Percentiles rank a stretch among this genome's conserved stretches.
These are phyloP conservation scores for Gasterosteus aculeatus DNA, from an alignment of 2,113 vertebrate species.

Conservation along the genomic window DNA sequence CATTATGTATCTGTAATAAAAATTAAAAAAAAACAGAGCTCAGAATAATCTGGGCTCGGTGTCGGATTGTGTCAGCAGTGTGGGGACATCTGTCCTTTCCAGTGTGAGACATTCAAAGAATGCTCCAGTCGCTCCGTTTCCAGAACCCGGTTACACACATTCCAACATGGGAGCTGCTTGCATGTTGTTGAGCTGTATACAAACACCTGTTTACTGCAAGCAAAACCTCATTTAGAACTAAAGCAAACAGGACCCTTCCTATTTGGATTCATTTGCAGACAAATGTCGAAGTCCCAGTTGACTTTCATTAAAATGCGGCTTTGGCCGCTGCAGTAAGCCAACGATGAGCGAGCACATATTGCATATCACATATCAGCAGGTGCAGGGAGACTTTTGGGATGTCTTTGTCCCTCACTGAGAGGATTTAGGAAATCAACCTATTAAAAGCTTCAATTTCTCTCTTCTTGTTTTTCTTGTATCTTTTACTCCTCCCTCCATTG, in stretches of 20 bases:
- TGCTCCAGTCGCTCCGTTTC: conserved; percentile 34
- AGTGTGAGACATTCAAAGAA: conserved; percentile 54
- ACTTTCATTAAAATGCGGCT: background rate
- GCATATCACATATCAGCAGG: conserved; percentile 38
- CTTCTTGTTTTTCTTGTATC: background rate
- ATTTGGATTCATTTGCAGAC: background rate
- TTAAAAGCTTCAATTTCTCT: background rate
- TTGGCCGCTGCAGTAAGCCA: background rate
- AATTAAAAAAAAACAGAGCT: background rate
- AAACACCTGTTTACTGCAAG: background rate
- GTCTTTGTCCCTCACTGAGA: background rate
- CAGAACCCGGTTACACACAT: conserved; percentile 37
- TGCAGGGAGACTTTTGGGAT: background rate
- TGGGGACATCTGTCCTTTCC: conserved; percentile 3
- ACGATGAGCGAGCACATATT: conserved; percentile 1
- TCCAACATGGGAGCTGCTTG: conserved; percentile 31
- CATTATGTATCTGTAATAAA: background rate
- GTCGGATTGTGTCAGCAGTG: background rate
- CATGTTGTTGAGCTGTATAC: background rate
- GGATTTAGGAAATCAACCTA: background rate
- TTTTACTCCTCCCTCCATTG: background rate
- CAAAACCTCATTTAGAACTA: background rate
- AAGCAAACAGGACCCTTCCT: background rate
- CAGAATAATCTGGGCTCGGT: background rate
- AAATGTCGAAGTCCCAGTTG: background rate